A percentile compares a stretch with the other conserved stretches of the same genome.
These are phyloP conservation scores for Thunnus thynnus DNA, from an alignment of 2,113 vertebrate species.

Conservation along the genomic window DNA sequence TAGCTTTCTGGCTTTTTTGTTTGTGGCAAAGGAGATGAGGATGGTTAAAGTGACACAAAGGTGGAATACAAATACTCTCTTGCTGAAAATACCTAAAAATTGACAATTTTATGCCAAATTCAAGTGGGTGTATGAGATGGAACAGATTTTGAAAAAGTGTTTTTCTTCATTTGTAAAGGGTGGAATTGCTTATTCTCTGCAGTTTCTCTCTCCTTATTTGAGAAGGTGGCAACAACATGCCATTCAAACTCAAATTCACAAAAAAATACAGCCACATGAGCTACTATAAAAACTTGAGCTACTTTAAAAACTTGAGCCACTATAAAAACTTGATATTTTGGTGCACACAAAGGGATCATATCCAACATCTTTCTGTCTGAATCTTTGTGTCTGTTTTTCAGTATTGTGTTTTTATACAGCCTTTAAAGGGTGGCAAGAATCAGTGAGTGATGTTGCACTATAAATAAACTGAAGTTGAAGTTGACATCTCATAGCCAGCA, in stretches of 20 bases:
- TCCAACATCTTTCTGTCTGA: background rate
- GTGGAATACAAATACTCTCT: background rate
- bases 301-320: no score
- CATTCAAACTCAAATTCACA: background rate
- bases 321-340: no score
- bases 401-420: no score
- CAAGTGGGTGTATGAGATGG: background rate
- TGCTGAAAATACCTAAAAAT: background rate
- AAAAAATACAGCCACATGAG: background rate
- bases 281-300: no score
- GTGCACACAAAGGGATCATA: background rate
- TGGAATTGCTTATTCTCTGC: background rate
- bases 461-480: no score
- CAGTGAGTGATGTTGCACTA: no score
- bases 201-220: background rate
- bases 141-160: background rate
- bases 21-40: background rate
- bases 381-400: no score
- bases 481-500: background rate
- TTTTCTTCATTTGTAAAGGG: background rate
- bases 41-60: background rate
- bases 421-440: no score
- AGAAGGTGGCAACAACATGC: background rate
- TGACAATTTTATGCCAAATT: background rate
- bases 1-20: background rate